A percentile compares a stretch with the other conserved stretches of the same genome.
phyloP scores from a whole-genome alignment of 2,113 vertebrate species.

The Triplophysa tibetana region DNA sequence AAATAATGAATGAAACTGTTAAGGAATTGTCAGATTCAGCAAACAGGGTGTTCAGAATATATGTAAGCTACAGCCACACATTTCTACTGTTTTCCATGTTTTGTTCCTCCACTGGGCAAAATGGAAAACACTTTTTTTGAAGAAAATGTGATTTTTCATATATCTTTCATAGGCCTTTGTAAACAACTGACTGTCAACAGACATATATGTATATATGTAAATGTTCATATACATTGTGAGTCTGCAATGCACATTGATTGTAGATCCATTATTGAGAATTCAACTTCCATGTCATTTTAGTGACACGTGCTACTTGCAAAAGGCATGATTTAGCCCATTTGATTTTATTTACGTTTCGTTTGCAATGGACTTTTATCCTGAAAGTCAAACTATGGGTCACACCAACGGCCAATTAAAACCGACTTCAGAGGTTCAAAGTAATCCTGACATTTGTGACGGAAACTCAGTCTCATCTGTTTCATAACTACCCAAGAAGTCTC shows the following conservation, averaged over 20 bases:
- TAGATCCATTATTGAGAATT: background rate
- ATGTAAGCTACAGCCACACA: background rate
- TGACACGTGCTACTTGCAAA: slow-evolving; percentile 7
- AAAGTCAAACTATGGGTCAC: no score
- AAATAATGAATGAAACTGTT: slow-evolving; percentile 5
- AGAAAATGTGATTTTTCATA: background rate
- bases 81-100: background rate
- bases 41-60: background rate
- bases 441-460: slow-evolving; percentile 24
- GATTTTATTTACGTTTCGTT: no score
- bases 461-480: slow-evolving; percentile 25
- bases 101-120: background rate
- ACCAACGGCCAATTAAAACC: background rate
- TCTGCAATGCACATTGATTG: background rate
- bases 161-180: background rate
- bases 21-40: background rate
- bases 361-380: no score
- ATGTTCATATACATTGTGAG: background rate
- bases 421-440: background rate
- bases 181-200: background rate
- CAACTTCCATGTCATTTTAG: background rate
- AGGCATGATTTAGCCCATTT: background rate
- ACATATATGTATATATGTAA: background rate
- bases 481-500: slow-evolving; percentile 25
- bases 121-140: no score